Evolutionary conservation across 2,113 vertebrate genomes (phyloP), one percentile per base, ranked within the genome.

Genomic region (Ascaphus truei): DNA sequence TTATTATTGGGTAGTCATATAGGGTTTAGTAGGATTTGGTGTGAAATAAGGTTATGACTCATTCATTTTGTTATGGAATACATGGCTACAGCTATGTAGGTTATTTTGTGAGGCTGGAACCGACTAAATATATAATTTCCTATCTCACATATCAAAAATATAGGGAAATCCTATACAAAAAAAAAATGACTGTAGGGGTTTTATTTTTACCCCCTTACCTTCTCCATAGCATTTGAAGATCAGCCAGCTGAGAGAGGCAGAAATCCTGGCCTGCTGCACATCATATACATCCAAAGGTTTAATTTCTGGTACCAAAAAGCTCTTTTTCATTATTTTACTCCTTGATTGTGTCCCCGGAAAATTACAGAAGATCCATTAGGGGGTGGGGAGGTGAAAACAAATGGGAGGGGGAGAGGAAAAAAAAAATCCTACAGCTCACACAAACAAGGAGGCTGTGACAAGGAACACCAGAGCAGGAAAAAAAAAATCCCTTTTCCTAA

Each of bases 271-370:
- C 81, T 90, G 85, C 52, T 83, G 82, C 72, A 83, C 86, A 73
- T 96, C 94, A 79, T 95, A 96, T 79, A 93, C 87, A 83, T 96
- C 94, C 90, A 92, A 80, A 30, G 92, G 90, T 80, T 93, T 94
- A 77, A 95, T 88, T 83, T 95, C 94, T 68, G 94, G 92, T 72
- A 95, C 90, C 75, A 93, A 86, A 79, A 93, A 93, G 79, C 92
- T 94, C 86, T 90, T 94, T 84, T 87, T 91, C 86, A 85, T 89
- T 60, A 89, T 90, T 81, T 81, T 87, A 29, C 82, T 93, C 92
- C 84, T 92, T 91, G 92, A 93, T 95, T 82, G 82, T 86, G 79
- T 79, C 82, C 75, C 81, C 75, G 73, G 75, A 68, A 67, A 20
- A 76, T 74, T 74, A 68, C 47, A 22, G 48, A 50, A 50, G 25